Base-by-base conservation (phyloP, 2,797 vertebrate species). In the Poeciliopsis gracilis region DNA sequence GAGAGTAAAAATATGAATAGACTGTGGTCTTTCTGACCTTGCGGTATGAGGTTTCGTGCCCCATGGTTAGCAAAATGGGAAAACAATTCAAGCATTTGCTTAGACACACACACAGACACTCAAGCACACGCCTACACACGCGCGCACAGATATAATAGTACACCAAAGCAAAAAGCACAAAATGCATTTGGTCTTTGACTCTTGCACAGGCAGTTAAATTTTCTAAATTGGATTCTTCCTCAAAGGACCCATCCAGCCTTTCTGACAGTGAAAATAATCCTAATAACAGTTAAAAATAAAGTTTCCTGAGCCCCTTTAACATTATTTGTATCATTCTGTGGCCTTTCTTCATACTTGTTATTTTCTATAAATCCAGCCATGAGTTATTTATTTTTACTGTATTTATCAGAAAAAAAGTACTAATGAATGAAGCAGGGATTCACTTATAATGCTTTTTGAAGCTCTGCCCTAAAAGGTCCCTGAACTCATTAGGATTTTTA, bases 21-120 rank as follows among this genome's bases (percentile, higher is more conserved):
- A 90, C 82, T 82, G 85, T 78, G 79, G 83, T 61, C 77, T 84
- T 72, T 79, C 83, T 93, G 92, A 95, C 94, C 94, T 94, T 94
- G 92, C 83, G 92, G 90, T 90, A 72, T 90, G 91, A 90, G 86
- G 86, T 83, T 90, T 90, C 84, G 77, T 45, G 47, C 90, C 85
- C 72, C 73, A 75, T 53, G 73, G 77, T 83, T 82, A 61, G 79
- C 81, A 83, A 84, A 87, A 89, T 90, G 87, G 85, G 80, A 88
- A 89, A 89, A 81, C 73, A 81, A 73, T 86, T 89, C 41, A 82
- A 74, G 73, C 66, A 11, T 78, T 83, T 82, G 47, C 76, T 77
- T 77, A 81, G 84, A 75, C 55, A 25, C 70, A 74, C 16, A 0
- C 46, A 45, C 18, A 63, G 4, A 6, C 30, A 36, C 18, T 63